Percentiles rank a stretch among this genome's conserved stretches.
phyloP scores from a whole-genome alignment of 2,888 invertebrate species.

The Gnatocerus cornutus region DNA sequence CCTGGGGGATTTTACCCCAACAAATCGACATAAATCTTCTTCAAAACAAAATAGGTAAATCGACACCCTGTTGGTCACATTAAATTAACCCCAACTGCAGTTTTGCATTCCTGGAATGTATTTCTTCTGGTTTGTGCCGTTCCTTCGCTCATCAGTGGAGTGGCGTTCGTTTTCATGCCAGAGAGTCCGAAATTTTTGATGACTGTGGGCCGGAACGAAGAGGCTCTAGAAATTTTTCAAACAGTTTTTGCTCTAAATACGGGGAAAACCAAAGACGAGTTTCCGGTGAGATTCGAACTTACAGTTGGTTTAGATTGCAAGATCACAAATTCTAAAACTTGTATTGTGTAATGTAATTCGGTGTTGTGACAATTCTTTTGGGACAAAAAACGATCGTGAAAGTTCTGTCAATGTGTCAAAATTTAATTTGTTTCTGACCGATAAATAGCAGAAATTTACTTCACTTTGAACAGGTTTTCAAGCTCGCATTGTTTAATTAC shows the following conservation, averaged over 20 bases:
- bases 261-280: slow-evolving; percentile 69
- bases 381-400: no score
- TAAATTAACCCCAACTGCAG: no score
- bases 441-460: no score
- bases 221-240: slow-evolving; percentile 77
- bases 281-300: slow-evolving; percentile 53
- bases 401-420: no score
- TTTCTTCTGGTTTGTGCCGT: slow-evolving; percentile 76
- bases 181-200: slow-evolving; percentile 87
- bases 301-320: slow-evolving; percentile 75
- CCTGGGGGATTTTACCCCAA: slow-evolving; percentile 81
- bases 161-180: slow-evolving; percentile 76
- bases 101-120: slow-evolving; percentile 76
- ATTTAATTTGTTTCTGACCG: no score
- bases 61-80: no score
- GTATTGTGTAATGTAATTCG: slow-evolving; percentile 66
- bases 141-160: slow-evolving; percentile 79
- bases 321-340: slow-evolving; percentile 74
- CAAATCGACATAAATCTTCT: no score
- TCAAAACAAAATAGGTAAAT: no score
- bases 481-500: no score
- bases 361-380: no score
- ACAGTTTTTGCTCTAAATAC: slow-evolving; percentile 78
- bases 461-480: no score
- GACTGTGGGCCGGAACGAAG: slow-evolving; percentile 78